Base-by-base conservation (phyloP, 1,140 invertebrate species). In the Drosophila santomea region DNA sequence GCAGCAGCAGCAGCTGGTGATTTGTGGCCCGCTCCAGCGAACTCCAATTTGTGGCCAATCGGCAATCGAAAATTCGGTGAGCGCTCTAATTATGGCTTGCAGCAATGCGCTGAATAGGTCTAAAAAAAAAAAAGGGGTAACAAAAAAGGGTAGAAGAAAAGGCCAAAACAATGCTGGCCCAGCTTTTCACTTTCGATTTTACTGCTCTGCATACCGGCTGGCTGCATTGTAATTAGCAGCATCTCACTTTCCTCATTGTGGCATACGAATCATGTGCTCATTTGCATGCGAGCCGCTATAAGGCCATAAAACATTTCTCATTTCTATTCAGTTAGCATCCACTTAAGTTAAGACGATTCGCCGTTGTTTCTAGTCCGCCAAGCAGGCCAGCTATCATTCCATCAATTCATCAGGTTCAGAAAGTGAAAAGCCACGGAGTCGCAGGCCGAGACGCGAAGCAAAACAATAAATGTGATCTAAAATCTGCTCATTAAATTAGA, bases 211-310 rank as follows among this genome's bases (percentile, higher is more conserved):
- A 69, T 80, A 56, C 48, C 39, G 45, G 45, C 69, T 88, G 74
- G 50, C 69, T 88, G 74, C 79, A 86, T 71, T 74, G 66, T 89
- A 89, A 88, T 88, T 89, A 80, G 54, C 76, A 88, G 60, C 79
- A 88, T 83, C 79, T 83, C 63, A 78, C 50, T 78, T 71, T 67
- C 66, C 48, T 58, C 73, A 75, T 86, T 86, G 64, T 84, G 81
- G 61, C 69, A 44, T 60, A 43, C 32, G 45, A 45, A 15, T 36
- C 38, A 32, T 32, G 8, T 32, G 36, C 75, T 74, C 79, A 89
- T 88, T 88, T 88, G 80, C 83, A 88, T 88, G 79, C 81, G 83
- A 44, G 61, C 82, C 83, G 82, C 82, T 86, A 83, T 86, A 79
- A 54, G 56, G 76, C 67, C 76, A 83, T 89, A 89, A 88, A 79